Percentiles rank a stretch among this genome's conserved stretches.
Evolutionary conservation across 2,888 invertebrate species (phyloP).

Genomic region (Nephrotoma guestfalica): DNA sequence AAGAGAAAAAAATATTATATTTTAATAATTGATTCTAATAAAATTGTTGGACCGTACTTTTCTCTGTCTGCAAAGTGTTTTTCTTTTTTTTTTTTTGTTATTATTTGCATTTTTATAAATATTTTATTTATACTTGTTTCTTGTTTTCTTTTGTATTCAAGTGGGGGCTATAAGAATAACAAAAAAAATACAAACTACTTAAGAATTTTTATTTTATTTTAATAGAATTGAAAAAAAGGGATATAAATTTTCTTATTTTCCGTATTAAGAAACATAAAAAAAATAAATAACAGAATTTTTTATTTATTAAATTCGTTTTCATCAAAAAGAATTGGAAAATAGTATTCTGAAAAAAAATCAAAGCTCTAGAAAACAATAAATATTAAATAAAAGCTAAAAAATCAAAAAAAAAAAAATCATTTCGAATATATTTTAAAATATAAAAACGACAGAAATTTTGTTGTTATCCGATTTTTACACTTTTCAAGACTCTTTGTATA

Average conservation of each 20-base stretch:
- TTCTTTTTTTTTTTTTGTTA: background rate
- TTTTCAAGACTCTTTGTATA: background rate
- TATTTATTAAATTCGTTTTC: background rate
- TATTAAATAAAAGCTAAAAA: background rate
- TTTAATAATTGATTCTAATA: background rate
- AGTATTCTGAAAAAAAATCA: background rate
- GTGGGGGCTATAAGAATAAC: background rate
- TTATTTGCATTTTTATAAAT: background rate
- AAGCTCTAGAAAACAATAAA: background rate
- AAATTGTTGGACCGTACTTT: background rate
- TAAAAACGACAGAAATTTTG: background rate
- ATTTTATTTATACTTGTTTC: background rate
- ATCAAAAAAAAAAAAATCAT: background rate
- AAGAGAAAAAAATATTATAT: background rate
- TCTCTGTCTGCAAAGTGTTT: background rate
- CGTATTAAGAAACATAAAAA: background rate
- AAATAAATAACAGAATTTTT: background rate
- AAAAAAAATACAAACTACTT: background rate
- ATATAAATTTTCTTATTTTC: background rate
- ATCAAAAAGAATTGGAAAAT: background rate
- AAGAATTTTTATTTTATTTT: background rate
- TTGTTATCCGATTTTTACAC: background rate
- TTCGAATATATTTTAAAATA: background rate
- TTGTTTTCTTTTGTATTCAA: background rate
- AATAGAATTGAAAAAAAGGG: background rate